Evolutionary conservation across 2,113 vertebrate genomes (phyloP).

Genomic region (Aptenodytes forsteri): DNA sequence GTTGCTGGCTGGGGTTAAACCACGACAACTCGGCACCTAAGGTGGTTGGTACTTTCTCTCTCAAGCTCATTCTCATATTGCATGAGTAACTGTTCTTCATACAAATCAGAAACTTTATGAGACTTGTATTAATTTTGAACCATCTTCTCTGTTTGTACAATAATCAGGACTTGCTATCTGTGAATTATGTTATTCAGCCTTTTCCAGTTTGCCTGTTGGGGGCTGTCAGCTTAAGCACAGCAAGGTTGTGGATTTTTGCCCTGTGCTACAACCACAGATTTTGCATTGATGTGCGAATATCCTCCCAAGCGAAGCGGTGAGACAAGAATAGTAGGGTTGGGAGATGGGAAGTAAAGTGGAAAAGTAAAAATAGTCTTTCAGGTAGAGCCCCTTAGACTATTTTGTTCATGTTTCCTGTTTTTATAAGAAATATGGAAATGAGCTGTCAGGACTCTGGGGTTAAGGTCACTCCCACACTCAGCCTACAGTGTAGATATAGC

Average conservation of each 20-base stretch:
- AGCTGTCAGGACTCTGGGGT: neutral
- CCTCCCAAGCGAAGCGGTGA: neutral
- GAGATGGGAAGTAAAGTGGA: neutral
- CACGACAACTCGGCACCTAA: neutral
- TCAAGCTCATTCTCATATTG: neutral
- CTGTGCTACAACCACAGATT: neutral
- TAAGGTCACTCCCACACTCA: neutral
- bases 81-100: neutral
- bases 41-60: neutral
- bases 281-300: neutral
- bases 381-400: neutral
- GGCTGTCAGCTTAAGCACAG: neutral
- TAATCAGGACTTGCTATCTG: neutral
- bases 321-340: neutral
- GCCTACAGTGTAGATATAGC: neutral
- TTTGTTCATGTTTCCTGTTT: neutral
- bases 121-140: conserved; percentile 11
- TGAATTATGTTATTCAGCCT: neutral
- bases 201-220: neutral
- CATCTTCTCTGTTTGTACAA: neutral
- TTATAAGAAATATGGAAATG: neutral
- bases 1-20: too few relatives aligned
- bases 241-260: neutral
- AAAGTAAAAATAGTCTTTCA: neutral
- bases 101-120: neutral